These are phyloP conservation scores for Hecatera dysodea DNA, from an alignment of 2,888 invertebrate genomes.

Conservation along the genomic window DNA sequence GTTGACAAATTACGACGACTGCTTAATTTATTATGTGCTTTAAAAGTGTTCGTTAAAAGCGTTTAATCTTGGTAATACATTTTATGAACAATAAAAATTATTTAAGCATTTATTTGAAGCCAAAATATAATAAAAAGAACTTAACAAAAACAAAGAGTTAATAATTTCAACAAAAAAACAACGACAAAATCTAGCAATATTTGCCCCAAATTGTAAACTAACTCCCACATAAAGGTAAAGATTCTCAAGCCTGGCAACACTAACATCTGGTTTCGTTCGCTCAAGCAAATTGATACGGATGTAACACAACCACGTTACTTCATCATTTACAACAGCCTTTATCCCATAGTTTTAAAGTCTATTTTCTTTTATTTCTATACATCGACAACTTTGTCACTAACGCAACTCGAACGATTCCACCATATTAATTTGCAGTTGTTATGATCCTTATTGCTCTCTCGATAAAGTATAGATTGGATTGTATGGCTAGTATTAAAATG, in stretches of 20 bases:
- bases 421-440: conserved; percentile 24
- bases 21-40: too few relatives aligned
- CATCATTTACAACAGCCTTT: not conserved
- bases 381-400: conserved; percentile 19
- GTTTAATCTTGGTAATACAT: too few relatives aligned
- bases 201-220: not conserved
- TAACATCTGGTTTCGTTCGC: conserved; percentile 27
- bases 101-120: too few relatives aligned
- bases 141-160: too few relatives aligned
- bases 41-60: too few relatives aligned
- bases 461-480: conserved; percentile 23
- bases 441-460: fast-evolving
- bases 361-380: not conserved
- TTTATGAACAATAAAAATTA: too few relatives aligned
- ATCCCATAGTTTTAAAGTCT: fast-evolving
- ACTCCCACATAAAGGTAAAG: conserved; percentile 2
- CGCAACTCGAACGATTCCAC: conserved; percentile 7
- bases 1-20: too few relatives aligned
- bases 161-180: too few relatives aligned
- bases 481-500: not conserved
- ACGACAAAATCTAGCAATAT: too few relatives aligned
- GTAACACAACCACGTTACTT: conserved; percentile 24
- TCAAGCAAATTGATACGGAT: conserved; percentile 52
- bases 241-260: conserved; percentile 35
- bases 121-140: too few relatives aligned